These are phyloP conservation scores for Tetragonula carbonaria DNA, from an alignment of 2,888 invertebrate genomes.

Conservation along the genomic window DNA sequence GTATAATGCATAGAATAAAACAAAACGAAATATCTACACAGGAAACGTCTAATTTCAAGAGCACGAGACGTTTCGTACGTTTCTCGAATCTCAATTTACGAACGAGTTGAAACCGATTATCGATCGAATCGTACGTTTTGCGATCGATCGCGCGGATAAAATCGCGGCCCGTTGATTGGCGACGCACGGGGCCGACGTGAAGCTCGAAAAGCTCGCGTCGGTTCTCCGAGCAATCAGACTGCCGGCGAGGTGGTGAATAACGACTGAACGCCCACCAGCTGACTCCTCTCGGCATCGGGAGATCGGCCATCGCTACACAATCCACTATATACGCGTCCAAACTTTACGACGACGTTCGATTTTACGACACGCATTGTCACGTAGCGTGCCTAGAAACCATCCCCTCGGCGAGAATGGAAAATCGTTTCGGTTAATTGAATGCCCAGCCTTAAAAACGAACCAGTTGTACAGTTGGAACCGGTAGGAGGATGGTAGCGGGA, in stretches of 20 bases:
- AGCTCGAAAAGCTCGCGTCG: constrained; percentile 34
- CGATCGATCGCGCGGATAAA: constrained; percentile 49
- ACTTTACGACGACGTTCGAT: constrained; percentile 52
- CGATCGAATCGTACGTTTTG: neutral
- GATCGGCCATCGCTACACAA: constrained; percentile 33
- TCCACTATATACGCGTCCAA: constrained; percentile 34
- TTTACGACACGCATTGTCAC: constrained; percentile 37
- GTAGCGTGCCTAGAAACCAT: constrained; percentile 40
- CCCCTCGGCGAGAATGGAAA: constrained; percentile 4
- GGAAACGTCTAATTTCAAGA: neutral
- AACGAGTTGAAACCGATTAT: neutral
- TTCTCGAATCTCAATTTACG: neutral
- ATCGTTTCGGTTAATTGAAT: constrained; percentile 38
- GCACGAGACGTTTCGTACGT: neutral
- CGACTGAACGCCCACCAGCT: constrained; percentile 60
- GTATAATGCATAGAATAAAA: too few relatives aligned
- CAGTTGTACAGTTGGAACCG: neutral
- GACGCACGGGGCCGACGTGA: constrained; percentile 36
- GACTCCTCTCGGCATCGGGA: constrained; percentile 14
- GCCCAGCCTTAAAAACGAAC: constrained; percentile 17
- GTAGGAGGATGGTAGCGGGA: neutral
- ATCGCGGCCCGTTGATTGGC: constrained; percentile 43
- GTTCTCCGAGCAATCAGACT: constrained; percentile 51
- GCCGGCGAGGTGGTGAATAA: constrained; percentile 61
- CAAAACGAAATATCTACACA: too few relatives aligned